Percentiles rank a stretch among this genome's conserved stretches.
Conservation (phyloP, 2,888 invertebrate genomes). For the Eilema depressum region DNA sequence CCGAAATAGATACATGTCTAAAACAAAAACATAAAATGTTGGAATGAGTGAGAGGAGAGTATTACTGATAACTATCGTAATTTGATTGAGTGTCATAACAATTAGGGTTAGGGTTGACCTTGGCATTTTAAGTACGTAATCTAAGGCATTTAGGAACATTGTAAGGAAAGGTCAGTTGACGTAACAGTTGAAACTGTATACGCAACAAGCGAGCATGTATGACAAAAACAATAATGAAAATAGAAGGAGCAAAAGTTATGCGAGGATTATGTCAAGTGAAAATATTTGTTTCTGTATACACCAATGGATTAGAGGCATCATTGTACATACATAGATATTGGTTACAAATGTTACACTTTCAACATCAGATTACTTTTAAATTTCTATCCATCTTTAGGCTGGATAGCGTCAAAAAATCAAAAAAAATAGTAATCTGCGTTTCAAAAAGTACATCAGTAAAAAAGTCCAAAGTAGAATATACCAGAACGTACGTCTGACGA, state of each 20-base stretch:
- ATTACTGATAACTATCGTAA: neutral
- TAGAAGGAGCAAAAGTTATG: neutral
- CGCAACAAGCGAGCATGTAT: no score
- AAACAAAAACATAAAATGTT: neutral
- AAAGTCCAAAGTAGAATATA: constrained; percentile 34
- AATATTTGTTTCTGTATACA: neutral
- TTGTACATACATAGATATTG: neutral
- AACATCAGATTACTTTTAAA: neutral
- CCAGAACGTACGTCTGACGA: constrained; percentile 59
- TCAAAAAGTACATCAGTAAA: neutral
- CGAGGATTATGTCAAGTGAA: neutral
- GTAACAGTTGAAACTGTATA: no score
- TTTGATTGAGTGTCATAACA: no score
- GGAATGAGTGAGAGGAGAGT: neutral
- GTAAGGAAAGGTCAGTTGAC: no score
- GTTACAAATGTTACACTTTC: neutral
- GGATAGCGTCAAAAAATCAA: neutral
- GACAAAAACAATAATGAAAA: no score
- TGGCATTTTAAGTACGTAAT: no score
- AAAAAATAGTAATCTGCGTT: neutral
- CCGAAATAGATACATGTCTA: constrained; percentile 23
- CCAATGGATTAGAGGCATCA: neutral
- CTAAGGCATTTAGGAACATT: no score
- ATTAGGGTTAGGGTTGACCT: no score
- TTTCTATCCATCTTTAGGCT: neutral